Base-by-base conservation (phyloP, 2,113 vertebrate species). In the Odocoileus hemionus region DNA sequence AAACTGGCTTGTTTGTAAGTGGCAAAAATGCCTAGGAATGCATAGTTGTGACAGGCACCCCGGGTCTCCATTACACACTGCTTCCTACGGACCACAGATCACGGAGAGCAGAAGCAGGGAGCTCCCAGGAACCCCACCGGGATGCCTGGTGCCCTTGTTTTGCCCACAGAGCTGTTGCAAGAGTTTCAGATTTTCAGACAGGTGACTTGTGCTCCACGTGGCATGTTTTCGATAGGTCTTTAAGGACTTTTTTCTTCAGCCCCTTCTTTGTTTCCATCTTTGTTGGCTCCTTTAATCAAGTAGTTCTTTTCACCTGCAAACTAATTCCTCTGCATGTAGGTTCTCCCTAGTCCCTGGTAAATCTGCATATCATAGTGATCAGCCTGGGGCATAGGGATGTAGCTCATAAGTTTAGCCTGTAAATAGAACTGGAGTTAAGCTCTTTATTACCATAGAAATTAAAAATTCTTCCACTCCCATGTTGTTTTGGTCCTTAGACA, bases 391-490 rank as follows among this genome's bases (percentile, higher is more conserved):
- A 30, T 5, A 58, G 96, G 78, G 86, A 94, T 85, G 30, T 52
- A 96, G 95, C 9, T 64, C 93, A 39, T 67, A 92, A 95, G 82
- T 96, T 96, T 95, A 96, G 74, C 80, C 89, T 96, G 92, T 97
- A 95, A 97, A 96, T 74, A 94, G 94, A 95, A 86, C 58, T 76
- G 67, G 85, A 97, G 92, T 98, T 96, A 97, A 98, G 93, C 88
- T 94, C 97, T 96, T 98, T 97, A 98, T 98, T 98, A 97, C 84
- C 94, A 98, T 96, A 97, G 96, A 98, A 97, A 98, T 98, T 97
- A 97, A 98, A 98, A 97, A 84, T 97, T 94, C 86, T 91, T 89
- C 94, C 23, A 50, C 80, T 94, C n/a, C n/a, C 50, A n/a, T 19
- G 85, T 54, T 95, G 14, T 88, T 85, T 97, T 83, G 67, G 95